Base-by-base conservation (phyloP, 2,113 vertebrate species). In the Apodemus sylvaticus region DNA sequence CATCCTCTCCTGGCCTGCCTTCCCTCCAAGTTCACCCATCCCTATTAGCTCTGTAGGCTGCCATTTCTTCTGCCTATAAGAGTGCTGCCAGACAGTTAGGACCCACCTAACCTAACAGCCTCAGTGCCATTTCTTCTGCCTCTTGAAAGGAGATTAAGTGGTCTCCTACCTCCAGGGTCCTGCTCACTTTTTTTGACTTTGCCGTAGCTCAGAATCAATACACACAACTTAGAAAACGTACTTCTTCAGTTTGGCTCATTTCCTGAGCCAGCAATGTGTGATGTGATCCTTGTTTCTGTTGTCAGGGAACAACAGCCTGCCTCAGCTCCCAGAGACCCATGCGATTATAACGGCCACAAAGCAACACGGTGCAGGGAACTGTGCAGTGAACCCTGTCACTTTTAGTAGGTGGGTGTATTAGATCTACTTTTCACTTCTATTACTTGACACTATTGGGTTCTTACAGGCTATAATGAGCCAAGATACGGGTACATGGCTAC, bases 111-210 rank as follows among this genome's bases (percentile, higher is more conserved):
- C 16, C 26, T 62, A n/a, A 62, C 3, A 36, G 39, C 88, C 73
- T 48, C 29, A 31, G 16, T 62, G 55, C 22, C 73, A 76, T 36
- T 89, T 34, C 60, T 60, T 36, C 71, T 62, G n/a, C 19, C 16
- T 48, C 39, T 62, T 24, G 39, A 45, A 24, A 64, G 31, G 11
- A 34, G 6, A 34, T 53, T 8, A 36, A 5, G 36, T 2, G 1
- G 2, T 31, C 10, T 24, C 6, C 36, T 73, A 6, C 34, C 22
- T 74, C 14, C 24, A 20, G 26, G 53, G 16, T 10, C 29, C 55
- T 76, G 88, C 73, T 89, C 51, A 9, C 34, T 70, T n/a, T 89
- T 88, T 88, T 62, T 90, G 31, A 42, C 86, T 89, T 89, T 60
- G 19, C 55, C 36, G 31, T 62, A 64, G n/a, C 58, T 73, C 53